Conservation (phyloP, 2,888 invertebrate genomes). For the Acronicta leporina region DNA sequence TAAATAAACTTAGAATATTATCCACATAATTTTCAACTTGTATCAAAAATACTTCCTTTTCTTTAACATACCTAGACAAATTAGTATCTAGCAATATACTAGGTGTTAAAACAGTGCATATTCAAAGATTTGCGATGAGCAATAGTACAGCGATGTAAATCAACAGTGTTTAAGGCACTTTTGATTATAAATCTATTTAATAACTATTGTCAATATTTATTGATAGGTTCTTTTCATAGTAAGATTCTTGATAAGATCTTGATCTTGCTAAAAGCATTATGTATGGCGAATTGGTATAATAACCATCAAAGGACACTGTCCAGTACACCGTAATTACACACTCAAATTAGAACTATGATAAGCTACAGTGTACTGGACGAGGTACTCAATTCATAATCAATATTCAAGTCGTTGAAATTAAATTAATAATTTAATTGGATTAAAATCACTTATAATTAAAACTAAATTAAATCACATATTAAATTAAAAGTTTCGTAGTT, state of each 20-base stretch:
- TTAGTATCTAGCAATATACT: conserved; percentile 34
- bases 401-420: conserved; percentile 32
- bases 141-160: conserved; percentile 29
- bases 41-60: conserved; percentile 42
- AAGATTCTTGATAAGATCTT: too few species aligned
- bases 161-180: conserved; percentile 50
- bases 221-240: conserved; percentile 10
- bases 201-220: conserved; percentile 23
- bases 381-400: conserved; percentile 30
- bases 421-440: conserved; percentile 56
- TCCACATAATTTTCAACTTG: conserved; percentile 37
- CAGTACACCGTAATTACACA: not conserved
- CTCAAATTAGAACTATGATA: not conserved
- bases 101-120: conserved; percentile 53
- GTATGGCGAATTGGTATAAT: conserved; percentile 31
- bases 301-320: not conserved
- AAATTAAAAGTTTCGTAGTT: conserved; percentile 56
- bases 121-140: conserved; percentile 34
- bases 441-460: conserved; percentile 56
- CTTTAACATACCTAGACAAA: conserved; percentile 13
- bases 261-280: conserved; percentile 21
- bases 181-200: conserved; percentile 36
- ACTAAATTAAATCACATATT: conserved; percentile 64
- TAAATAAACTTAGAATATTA: not conserved
- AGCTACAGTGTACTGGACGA: not conserved